A percentile compares a stretch with the other conserved stretches of the same genome.
phyloP scores from a whole-genome alignment of 2,797 vertebrate genomes.

The Chelon labrosus region DNA sequence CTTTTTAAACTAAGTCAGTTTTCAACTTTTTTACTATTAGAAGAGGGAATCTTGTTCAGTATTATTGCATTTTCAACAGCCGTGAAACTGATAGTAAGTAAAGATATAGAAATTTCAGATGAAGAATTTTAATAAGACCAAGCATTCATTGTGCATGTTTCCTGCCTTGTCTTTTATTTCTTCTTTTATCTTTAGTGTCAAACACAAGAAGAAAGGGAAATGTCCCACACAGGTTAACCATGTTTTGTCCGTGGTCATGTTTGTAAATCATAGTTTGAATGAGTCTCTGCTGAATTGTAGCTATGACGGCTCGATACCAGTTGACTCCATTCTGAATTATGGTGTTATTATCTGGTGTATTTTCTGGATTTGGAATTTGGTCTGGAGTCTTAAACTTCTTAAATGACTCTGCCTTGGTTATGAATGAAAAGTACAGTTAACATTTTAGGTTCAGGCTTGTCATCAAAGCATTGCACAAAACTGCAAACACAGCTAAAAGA shows the following conservation, averaged over 20 bases:
- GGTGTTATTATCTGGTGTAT: not conserved
- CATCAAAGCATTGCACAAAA: slow-evolving; percentile 20
- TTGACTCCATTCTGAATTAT: not conserved
- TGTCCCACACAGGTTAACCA: too few relatives aligned
- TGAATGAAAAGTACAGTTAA: not conserved
- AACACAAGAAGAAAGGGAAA: too few relatives aligned
- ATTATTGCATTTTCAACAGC: not conserved
- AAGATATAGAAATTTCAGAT: not conserved
- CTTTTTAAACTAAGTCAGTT: not conserved
- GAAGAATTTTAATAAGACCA: not conserved
- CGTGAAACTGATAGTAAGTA: not conserved
- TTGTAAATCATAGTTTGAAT: not conserved
- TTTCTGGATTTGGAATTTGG: not conserved
- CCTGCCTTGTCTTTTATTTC: too few relatives aligned
- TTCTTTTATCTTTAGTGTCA: too few relatives aligned
- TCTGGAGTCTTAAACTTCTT: not conserved
- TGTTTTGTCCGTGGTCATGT: too few relatives aligned
- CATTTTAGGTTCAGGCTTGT: slow-evolving; percentile 15
- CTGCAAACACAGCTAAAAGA: slow-evolving; percentile 33
- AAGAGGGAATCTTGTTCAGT: not conserved
- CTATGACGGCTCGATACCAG: not conserved
- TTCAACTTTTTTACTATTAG: not conserved
- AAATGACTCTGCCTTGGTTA: not conserved
- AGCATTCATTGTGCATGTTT: not conserved
- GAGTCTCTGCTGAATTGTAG: not conserved